A percentile compares a stretch with the other conserved stretches of the same genome.
phyloP scores from a whole-genome alignment of 2,113 vertebrate genomes.

The Lepus europaeus region DNA sequence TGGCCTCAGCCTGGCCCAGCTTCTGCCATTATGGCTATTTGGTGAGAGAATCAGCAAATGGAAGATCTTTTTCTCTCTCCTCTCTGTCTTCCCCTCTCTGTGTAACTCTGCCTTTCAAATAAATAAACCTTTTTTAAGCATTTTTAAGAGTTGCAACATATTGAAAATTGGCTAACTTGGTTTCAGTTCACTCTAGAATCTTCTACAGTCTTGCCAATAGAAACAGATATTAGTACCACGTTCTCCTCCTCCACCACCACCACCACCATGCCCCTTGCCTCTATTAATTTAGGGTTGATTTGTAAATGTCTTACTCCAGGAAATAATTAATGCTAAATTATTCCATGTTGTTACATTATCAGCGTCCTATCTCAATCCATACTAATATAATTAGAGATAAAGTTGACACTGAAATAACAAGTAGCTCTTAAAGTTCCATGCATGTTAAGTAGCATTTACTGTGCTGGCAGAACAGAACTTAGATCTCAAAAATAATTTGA shows the following conservation, averaged over 20 bases:
- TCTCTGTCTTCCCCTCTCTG: too few relatives aligned
- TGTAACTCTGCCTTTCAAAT: too few relatives aligned
- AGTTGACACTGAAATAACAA: slow-evolving; percentile 76
- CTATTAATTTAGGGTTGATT: slow-evolving; percentile 74
- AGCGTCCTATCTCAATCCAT: slow-evolving; percentile 79
- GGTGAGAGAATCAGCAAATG: too few relatives aligned
- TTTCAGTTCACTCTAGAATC: slow-evolving; percentile 22
- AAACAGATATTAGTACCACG: neutral
- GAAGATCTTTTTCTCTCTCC: too few relatives aligned
- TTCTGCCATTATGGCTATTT: too few relatives aligned
- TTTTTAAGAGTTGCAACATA: neutral
- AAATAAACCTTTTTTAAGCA: neutral
- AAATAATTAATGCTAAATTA: slow-evolving; percentile 81
- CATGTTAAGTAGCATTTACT: slow-evolving; percentile 73
- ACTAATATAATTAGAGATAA: slow-evolving; percentile 81
- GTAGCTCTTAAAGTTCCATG: slow-evolving; percentile 72
- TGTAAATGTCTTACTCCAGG: slow-evolving; percentile 71
- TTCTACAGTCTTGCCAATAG: neutral
- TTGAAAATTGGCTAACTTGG: slow-evolving; percentile 8
- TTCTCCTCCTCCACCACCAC: neutral
- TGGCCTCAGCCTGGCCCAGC: too few relatives aligned
- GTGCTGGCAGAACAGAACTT: slow-evolving; percentile 74
- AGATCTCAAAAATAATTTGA: slow-evolving; percentile 77
- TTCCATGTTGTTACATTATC: slow-evolving; percentile 78
- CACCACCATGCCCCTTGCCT: slow-evolving; percentile 21